Percentiles rank a stretch among this genome's conserved stretches.
phyloP scores from a whole-genome alignment of 2,888 invertebrate genomes.

The Lasioglossum morio region DNA sequence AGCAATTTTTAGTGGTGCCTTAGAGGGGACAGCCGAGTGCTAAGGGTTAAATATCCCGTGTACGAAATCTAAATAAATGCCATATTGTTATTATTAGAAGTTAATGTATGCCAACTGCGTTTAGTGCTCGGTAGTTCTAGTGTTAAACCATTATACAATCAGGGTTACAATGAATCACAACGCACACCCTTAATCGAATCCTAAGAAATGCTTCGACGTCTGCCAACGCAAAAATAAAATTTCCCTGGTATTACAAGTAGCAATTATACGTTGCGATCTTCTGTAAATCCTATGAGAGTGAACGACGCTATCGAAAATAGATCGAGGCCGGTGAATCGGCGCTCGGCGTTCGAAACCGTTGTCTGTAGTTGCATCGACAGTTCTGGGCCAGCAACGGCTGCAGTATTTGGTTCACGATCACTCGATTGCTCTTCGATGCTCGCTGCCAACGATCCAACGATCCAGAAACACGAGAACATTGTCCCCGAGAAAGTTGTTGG shows the following conservation, averaged over 20 bases:
- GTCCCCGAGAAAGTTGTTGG: slow-evolving; percentile 9
- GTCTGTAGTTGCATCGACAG: slow-evolving; percentile 56
- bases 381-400: slow-evolving; percentile 65
- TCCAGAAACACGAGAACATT: slow-evolving; percentile 2
- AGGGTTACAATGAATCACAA: neutral
- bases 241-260: neutral
- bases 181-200: neutral
- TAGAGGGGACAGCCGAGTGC: too few relatives aligned
- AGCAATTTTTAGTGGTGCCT: too few relatives aligned
- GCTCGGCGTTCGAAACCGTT: neutral
- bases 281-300: neutral
- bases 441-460: neutral
- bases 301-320: neutral
- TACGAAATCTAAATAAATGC: too few relatives aligned
- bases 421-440: slow-evolving; percentile 45
- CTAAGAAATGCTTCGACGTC: neutral
- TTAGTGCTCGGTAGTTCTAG: too few relatives aligned
- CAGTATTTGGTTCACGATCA: neutral
- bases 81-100: too few relatives aligned
- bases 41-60: too few relatives aligned
- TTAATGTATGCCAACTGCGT: too few relatives aligned
- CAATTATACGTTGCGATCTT: neutral
- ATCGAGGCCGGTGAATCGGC: neutral
- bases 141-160: neutral
- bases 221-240: neutral